These are phyloP conservation scores for Parazoanthus atlanticus DNA, from an alignment of 92 coral and sea anemone genomes.

Conservation along the genomic window DNA sequence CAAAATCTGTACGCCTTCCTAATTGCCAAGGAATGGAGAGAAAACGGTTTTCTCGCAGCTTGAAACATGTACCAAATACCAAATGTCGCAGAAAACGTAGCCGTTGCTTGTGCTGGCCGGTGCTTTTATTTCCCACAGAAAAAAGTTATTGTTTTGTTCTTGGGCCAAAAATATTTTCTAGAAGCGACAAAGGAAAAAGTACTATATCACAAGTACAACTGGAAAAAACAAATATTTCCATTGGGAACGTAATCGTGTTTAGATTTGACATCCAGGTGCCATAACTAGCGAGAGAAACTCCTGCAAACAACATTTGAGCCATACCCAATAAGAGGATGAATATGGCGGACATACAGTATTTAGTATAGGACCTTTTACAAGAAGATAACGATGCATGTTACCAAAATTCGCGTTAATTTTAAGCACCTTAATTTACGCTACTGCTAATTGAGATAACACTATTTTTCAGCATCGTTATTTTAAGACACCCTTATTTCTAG, in stretches of 20 bases:
- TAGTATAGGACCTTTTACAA: too few relatives aligned
- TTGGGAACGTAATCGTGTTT: not conserved
- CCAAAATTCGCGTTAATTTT: too few relatives aligned
- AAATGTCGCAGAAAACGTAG: too few relatives aligned
- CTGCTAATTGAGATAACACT: too few relatives aligned
- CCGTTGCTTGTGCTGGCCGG: not conserved
- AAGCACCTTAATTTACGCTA: too few relatives aligned
- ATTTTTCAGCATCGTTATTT: too few relatives aligned
- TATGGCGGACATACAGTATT: too few relatives aligned
- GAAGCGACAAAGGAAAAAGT: too few relatives aligned
- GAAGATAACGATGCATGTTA: too few relatives aligned
- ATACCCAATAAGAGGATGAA: not conserved
- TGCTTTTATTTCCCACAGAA: not conserved
- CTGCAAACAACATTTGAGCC: not conserved
- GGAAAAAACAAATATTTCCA: not conserved
- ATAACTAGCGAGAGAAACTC: not conserved
- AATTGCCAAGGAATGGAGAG: not conserved
- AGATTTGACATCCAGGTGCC: not conserved
- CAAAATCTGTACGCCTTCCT: not conserved
- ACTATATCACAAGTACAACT: too few relatives aligned
- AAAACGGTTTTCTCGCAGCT: not conserved
- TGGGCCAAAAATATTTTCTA: not conserved
- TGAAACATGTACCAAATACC: not conserved
- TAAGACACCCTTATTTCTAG: too few relatives aligned
- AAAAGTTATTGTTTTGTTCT: too few relatives aligned